Conservation (phyloP, 2,113 vertebrate species). For the Micromys minutus region DNA sequence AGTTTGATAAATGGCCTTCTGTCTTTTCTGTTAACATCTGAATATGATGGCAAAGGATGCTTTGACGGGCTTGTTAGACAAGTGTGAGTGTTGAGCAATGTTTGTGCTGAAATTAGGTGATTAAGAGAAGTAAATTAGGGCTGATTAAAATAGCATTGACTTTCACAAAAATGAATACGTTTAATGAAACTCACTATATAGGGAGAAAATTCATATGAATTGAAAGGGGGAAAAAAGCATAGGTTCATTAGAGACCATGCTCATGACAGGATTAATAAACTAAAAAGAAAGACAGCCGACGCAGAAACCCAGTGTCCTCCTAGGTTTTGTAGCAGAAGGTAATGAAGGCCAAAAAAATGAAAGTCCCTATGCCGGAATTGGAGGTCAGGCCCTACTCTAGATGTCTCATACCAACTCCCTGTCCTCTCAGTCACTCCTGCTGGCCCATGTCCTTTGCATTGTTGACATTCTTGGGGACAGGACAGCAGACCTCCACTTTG, state of each 20-base stretch:
- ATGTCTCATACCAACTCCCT: background rate
- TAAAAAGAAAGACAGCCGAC: conserved; percentile 19
- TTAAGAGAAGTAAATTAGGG: conserved; percentile 28
- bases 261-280: conserved; percentile 53
- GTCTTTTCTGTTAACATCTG: background rate
- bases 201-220: conserved; percentile 65
- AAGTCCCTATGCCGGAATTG: background rate
- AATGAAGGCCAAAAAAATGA: background rate
- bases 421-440: fast-evolving
- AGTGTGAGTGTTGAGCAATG: background rate
- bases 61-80: conserved; percentile 4
- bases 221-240: conserved; percentile 54
- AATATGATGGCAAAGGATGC: background rate
- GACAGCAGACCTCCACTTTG: background rate
- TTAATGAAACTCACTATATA: conserved; percentile 64
- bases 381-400: background rate
- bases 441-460: background rate
- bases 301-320: background rate
- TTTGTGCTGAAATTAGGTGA: conserved; percentile 34
- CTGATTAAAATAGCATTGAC: conserved; percentile 42
- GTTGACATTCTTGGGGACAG: background rate
- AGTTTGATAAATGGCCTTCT: background rate
- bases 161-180: conserved; percentile 48
- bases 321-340: background rate
- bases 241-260: conserved; percentile 41